phyloP scores from a whole-genome alignment of 64 coral and sea anemone genomes.

The Anthopleura sola region DNA sequence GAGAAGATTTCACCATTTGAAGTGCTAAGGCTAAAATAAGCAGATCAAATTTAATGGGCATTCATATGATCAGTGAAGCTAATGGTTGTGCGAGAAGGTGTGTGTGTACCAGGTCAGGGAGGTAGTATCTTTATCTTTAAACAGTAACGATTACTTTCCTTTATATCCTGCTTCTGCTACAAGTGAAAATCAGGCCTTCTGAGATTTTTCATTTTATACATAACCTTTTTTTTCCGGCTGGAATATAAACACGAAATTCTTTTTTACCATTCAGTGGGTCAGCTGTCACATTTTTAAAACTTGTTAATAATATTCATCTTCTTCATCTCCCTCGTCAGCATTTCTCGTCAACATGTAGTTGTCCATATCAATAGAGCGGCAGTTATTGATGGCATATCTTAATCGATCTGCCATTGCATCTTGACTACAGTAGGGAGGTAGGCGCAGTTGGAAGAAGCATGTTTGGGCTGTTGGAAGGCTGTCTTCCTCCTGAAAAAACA shows the following conservation, averaged over 20 bases:
- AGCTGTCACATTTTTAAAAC: not conserved
- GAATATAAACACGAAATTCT: not conserved
- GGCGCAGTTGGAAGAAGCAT: slow-evolving; percentile 85
- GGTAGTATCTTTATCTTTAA: too few species aligned
- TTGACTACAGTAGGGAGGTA: slow-evolving; percentile 65
- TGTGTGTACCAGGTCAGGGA: too few species aligned
- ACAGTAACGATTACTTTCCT: too few species aligned
- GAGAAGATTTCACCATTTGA: too few species aligned
- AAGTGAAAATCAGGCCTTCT: too few species aligned
- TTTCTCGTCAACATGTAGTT: slow-evolving; percentile 91
- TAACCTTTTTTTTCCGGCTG: not conserved
- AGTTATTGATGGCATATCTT: slow-evolving; percentile 86
- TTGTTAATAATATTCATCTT: slow-evolving; percentile 57
- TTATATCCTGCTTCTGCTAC: too few species aligned
- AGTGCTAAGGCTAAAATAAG: too few species aligned
- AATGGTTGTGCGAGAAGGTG: too few species aligned
- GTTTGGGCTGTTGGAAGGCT: slow-evolving; percentile 86
- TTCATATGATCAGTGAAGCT: too few species aligned
- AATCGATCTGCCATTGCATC: slow-evolving; percentile 78
- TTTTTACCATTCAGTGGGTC: not conserved
- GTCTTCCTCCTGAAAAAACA: slow-evolving; percentile 54
- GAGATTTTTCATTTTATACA: not conserved
- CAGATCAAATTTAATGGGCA: too few species aligned
- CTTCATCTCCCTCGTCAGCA: slow-evolving; percentile 56
- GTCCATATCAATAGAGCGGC: slow-evolving; percentile 86